phyloP scores from a whole-genome alignment of 2,888 invertebrate genomes.

The Nemapogon koenigi region DNA sequence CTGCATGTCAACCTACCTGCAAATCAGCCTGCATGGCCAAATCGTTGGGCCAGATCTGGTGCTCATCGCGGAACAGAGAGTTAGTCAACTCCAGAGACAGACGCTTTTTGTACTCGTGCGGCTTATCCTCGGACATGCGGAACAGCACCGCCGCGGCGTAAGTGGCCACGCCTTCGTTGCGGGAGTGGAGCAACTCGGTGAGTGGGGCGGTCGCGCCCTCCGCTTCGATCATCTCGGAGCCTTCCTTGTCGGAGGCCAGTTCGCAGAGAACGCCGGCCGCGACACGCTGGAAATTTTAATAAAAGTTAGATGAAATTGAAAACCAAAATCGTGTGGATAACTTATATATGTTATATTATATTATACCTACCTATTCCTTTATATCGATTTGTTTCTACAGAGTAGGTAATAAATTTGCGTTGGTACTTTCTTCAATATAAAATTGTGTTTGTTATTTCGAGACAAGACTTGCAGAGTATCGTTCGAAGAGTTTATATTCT shows the following conservation, averaged over 20 bases:
- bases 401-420: no score
- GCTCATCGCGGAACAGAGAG: slow-evolving; percentile 92
- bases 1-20: slow-evolving; percentile 81
- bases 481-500: no score
- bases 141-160: slow-evolving; percentile 97
- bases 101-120: slow-evolving; percentile 96
- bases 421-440: no score
- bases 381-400: no score
- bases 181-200: slow-evolving; percentile 93
- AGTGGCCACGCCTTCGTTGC: slow-evolving; percentile 97
- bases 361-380: no score
- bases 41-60: slow-evolving; percentile 89
- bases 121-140: slow-evolving; percentile 98
- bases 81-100: slow-evolving; percentile 95
- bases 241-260: slow-evolving; percentile 95
- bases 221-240: slow-evolving; percentile 96
- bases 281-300: slow-evolving; percentile 86
- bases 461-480: no score
- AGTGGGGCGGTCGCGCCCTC: slow-evolving; percentile 96
- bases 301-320: no score
- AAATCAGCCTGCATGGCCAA: slow-evolving; percentile 87
- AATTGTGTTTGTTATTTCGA: no score
- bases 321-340: no score
- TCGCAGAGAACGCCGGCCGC: slow-evolving; percentile 97
- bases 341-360: no score